Evolutionary conservation across 2,888 invertebrate genomes (phyloP), one percentile per base, ranked within the genome.

Genomic region (Lasioglossum calceatum): DNA sequence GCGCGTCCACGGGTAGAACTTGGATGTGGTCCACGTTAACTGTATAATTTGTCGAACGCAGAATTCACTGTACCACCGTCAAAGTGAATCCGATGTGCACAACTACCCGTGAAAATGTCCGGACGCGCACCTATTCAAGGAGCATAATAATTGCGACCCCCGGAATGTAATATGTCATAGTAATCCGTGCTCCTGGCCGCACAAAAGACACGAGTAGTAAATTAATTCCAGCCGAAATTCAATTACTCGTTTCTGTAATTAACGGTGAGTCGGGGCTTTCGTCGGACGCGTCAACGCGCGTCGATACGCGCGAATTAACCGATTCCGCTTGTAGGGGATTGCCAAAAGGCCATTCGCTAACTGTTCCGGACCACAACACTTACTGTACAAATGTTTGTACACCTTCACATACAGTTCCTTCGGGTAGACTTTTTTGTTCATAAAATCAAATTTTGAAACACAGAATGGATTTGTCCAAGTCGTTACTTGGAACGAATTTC

Each of bases 1-100:
- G 12, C 88, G 67, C 79, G 80, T 36, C 19, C 16, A 19, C 64
- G 75, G 79, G 23, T 23, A 39, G 84, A 86, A 85, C 84, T 84
- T 87, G 64, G 82, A 77, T 82, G 90, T 61, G 84, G 87, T 86
- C 72, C 50, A 74, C 81, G 81, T 81, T 78, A 87, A 87, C 88
- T 84, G 72, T 87, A 86, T 80, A 82, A 78, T 77, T 86, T 72
- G 78, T 80, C 79, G 85, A 82, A 79, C 67, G 81, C 77, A 79
- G 85, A 90, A 87, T 70, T 85, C 81, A 70, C 84, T 58, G 79
- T 87, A 82, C 84, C 79, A 72, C 85, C 86, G 87, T 77, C 86
- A 83, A 89, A 90, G 88, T 84, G 90, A 88, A 90, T 91, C 86
- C 86, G 90, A 91, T 77, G 77, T 76, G 90, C 79, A 73, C 81